Evolutionary conservation across 2,888 invertebrate species (phyloP), one percentile per base, ranked within the genome.

Genomic region (Oscheius sp.): DNA sequence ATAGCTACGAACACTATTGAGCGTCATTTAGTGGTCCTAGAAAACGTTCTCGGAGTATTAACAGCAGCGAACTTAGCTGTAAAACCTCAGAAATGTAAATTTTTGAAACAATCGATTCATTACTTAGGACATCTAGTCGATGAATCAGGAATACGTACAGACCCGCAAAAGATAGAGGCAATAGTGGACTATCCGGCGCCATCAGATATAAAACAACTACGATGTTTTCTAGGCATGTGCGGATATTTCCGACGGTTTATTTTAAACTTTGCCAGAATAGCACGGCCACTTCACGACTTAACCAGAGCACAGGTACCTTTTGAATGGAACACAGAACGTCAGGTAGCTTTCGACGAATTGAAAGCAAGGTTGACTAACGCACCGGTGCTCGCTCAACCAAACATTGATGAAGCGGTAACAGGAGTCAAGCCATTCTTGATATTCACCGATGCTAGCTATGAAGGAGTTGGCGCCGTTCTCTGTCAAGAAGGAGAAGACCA

Each of bases 241-340:
- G 56, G 54, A 0, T 80, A 79, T 36, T 75, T 78, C 49, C 59
- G 79, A 0, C 69, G 75, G 6, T 82, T 79, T 57, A 44, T 80
- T 6, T n/a, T 51, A n/a, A 63, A 67, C 2, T 79, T 71, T 38
- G 64, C 75, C 0, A 4, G 32, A 9, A 70, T 77, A 0, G 76
- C 74, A 1, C 24, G 59, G 4, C 75, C 81, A 4, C 26, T 80
- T 38, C 47, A 59, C 12, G 49, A 51, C 2, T 44, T 80, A 12
- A 70, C 72, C 6, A 72, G 70, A 8, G 14, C 57, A 8, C 62
- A 72, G 8, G n/a, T 17, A 1, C 14, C 17, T 2, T 78, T 74
- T 64, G 26, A 24, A n/a, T 77, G 78, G 71, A 47, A 12, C 0
- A 51, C 62, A 3, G 50, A 47, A 20, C 68, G 71, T 9, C 24